These are phyloP conservation scores for Drosophila dives DNA, from an alignment of 2,888 invertebrate genomes.

Conservation along the genomic window DNA sequence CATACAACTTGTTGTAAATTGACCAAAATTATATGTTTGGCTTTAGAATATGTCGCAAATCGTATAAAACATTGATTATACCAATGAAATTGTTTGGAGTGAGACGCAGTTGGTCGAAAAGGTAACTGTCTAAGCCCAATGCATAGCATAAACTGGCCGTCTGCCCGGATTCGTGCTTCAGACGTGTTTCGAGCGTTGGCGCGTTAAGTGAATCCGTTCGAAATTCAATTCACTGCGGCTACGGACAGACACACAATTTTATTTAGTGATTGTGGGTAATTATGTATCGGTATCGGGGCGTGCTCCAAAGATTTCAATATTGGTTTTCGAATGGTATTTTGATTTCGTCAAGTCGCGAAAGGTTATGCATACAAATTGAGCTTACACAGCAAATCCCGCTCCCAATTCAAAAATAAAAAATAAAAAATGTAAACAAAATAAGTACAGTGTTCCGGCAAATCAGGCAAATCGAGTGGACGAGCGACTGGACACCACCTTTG, in stretches of 20 bases:
- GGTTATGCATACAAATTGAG: conserved; percentile 67
- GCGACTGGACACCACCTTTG: conserved; percentile 4
- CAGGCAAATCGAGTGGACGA: conserved; percentile 1
- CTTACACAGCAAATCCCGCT: conserved; percentile 6
- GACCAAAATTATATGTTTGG: conserved; percentile 1
- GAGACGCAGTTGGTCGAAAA: conserved; percentile 12
- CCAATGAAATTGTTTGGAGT: conserved; percentile 20
- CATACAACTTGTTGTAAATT: no score
- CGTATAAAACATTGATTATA: conserved; percentile 3
- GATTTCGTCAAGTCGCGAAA: conserved; percentile 54
- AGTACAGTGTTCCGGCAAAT: not conserved
- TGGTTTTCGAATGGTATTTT: conserved; percentile 31
- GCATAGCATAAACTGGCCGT: conserved; percentile 11
- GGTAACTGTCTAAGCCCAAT: conserved; percentile 32
- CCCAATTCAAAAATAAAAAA: not conserved
- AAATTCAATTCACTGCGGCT: conserved; percentile 6
- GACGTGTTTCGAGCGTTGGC: conserved; percentile 61
- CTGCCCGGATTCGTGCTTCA: conserved; percentile 30
- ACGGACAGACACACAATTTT: conserved; percentile 11
- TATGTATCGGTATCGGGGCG: conserved; percentile 30
- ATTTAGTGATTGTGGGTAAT: conserved; percentile 15
- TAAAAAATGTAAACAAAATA: not conserved
- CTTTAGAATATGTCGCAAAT: conserved; percentile 1
- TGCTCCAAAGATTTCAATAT: conserved; percentile 61
- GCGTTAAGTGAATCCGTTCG: conserved; percentile 53